Base-by-base conservation (phyloP, 2,888 invertebrate genomes). In the Parapristionchus giblindavisi region DNA sequence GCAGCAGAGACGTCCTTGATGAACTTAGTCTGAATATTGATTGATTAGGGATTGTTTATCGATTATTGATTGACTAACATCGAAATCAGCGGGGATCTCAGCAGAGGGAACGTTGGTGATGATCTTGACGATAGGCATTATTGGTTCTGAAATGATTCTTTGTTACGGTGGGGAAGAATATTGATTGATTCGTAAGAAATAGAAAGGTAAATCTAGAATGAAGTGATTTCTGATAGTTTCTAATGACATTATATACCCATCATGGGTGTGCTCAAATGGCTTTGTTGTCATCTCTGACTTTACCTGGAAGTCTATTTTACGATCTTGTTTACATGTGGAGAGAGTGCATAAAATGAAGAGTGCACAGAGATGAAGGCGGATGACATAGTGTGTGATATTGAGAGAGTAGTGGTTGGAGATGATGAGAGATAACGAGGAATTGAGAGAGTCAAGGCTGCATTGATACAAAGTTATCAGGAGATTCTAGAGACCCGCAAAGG, bases 31-130 rank as follows among this genome's bases (percentile, higher is more conserved):
- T 71, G 40, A 24, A 66, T 29, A 1, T 29, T 34, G 17, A 2
- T 65, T 43, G 27, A 43, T 63, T 40, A 14, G 17, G 14, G 27
- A 43, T 29, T 56, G 29, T 56, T 29, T 17, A 0, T 5, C 17
- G 43, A 52, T 4, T 4, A 2, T 27, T 14, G 21, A 27, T 43
- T 17, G 4, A 40, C 70, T 11, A 0, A 56, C 70, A 27, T 71
- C 70, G 29, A 71, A 71, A 29, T 38, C 56, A 36, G 40, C 54
- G 27, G 70, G 70, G n/a, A 71, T 38, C 2, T 68, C 68, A 11
- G 34, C 52, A 14, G 29, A 40, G 29, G 40, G 27, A 36, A 71
- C 40, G 17, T 71, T 71, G 54, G 70, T 71, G 14, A 56, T 56
- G 5, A 71, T 17, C 17, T 27, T 54, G 3, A 71, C 34, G 1